phyloP scores from a whole-genome alignment of 37 sponge, comb jelly and placozoan species.

The Aplysina aerophoba region DNA sequence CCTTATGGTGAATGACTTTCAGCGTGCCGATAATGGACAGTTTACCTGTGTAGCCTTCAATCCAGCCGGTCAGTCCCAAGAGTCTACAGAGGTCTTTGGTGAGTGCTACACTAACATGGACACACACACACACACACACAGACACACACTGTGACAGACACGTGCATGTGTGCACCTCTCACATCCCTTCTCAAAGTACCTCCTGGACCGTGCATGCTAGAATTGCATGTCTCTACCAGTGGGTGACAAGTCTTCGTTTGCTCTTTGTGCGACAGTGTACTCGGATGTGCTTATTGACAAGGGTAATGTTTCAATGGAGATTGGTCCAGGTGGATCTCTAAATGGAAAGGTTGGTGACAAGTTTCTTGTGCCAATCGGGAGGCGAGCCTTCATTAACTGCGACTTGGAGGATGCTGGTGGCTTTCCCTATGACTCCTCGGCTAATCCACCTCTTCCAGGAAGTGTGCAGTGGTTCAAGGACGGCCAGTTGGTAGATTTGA shows the following conservation, averaged over 20 bases:
- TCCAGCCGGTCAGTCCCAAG: neutral
- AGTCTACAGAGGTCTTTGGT: too few species aligned
- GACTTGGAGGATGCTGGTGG: conserved; percentile 15
- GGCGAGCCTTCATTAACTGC: conserved; percentile 25
- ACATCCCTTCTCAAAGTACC: too few species aligned
- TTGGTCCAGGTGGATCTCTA: neutral
- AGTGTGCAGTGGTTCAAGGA: conserved; percentile 3
- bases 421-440: conserved; percentile 14
- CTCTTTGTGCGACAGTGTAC: neutral
- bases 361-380: neutral
- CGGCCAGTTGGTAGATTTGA: neutral
- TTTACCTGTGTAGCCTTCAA: neutral
- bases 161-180: too few species aligned
- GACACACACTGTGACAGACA: too few species aligned
- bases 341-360: conserved; percentile 18
- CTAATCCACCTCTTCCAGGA: neutral
- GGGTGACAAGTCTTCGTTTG: neutral
- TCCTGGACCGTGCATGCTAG: too few species aligned
- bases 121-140: too few species aligned
- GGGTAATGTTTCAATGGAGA: neutral
- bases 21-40: neutral
- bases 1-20: neutral
- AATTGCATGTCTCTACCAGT: neutral
- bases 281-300: conserved; percentile 10
- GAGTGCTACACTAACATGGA: too few species aligned